Evolutionary conservation across 2,113 vertebrate species (phyloP), one percentile per base, ranked within the genome.

Genomic region (Vireo altiloquus): DNA sequence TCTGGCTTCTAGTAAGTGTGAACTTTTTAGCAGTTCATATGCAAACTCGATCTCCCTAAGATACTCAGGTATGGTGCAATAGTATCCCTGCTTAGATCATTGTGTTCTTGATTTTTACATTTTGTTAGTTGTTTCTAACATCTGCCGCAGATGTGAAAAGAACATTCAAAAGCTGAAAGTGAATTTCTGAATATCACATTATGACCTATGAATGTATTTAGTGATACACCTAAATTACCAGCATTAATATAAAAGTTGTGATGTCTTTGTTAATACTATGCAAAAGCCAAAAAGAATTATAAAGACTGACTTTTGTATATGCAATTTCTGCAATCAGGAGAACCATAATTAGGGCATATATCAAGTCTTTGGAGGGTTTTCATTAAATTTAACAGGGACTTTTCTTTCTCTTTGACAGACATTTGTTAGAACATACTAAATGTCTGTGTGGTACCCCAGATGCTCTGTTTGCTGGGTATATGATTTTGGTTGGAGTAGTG

Each of bases 31-130:
- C 16, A 53, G 14, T 60, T 87, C 8, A 30, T 85, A 12, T 1
- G 9, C 35, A 37, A 64, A 61, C 56, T 50, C 75, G 33, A 7
- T 52, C 44, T 90, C 27, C n/a, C 10, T 63, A 44, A 59, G 49
- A 27, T 60, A 11, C 16, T 79, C 11, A 3, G 15, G 4, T 35
- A 2, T 35, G 25, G 24, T 77, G n/a, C 42, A 50, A 0, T 44
- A 61, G 18, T 37, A 69, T 50, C 35, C 31, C 37, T 74, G 37
- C 28, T 15, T 82, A 54, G 54, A 37, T 74, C 22, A 65, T 13
- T 4, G 0, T 2, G 1, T 68, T 83, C 33, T 66, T 87, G 15
- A 5, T 20, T 79, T 64, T 75, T 4, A 27, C 13, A 8, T 39
- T 86, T 70, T 75, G 8, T 61, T 74, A 49, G 4, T 35, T 46